Evolutionary conservation across 2,888 invertebrate species (phyloP).

Genomic region (Eristalis intricaria): DNA sequence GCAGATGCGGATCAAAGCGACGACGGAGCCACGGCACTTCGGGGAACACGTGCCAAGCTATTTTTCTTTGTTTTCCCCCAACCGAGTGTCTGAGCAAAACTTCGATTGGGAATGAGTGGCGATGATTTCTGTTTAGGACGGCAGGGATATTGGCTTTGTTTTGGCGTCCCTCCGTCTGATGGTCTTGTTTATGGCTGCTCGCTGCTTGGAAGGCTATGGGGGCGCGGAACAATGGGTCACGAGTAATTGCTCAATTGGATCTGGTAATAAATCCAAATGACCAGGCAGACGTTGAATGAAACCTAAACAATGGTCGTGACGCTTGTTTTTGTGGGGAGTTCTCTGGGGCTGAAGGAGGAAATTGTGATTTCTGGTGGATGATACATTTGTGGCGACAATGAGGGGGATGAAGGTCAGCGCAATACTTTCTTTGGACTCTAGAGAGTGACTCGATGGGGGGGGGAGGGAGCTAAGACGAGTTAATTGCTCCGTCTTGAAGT

Average conservation of each 20-base stretch:
- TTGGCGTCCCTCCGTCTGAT: slow-evolving; percentile 15
- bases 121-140: slow-evolving; percentile 8
- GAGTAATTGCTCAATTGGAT: not conserved
- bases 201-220: not conserved
- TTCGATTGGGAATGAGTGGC: slow-evolving; percentile 15
- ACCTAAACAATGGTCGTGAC: not conserved
- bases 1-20: not conserved
- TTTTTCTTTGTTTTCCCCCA: slow-evolving; percentile 12
- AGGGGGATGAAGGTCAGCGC: not conserved
- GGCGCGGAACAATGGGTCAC: not conserved
- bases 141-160: not conserved
- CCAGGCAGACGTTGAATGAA: not conserved
- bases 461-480: not conserved
- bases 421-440: no score
- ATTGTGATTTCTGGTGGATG: not conserved
- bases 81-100: not conserved
- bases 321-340: not conserved
- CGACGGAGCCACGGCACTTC: not conserved
- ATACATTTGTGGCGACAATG: not conserved
- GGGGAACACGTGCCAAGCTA: not conserved
- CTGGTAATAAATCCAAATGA: not conserved
- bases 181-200: not conserved
- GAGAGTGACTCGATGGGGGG: not conserved
- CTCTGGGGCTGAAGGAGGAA: not conserved
- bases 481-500: not conserved